Conservation (phyloP, 1,140 invertebrate species). For the Drosophila truncata region DNA sequence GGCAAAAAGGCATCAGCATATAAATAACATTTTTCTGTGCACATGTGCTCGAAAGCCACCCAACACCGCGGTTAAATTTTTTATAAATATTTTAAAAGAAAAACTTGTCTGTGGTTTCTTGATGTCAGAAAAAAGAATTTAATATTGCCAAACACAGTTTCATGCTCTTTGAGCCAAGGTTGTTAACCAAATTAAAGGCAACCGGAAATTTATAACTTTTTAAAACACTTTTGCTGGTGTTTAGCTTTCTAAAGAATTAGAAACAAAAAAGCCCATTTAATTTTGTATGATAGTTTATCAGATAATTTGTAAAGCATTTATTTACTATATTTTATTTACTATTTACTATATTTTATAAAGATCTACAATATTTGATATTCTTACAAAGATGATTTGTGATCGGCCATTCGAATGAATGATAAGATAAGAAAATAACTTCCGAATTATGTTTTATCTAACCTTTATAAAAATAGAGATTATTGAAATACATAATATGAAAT, state of each 20-base stretch:
- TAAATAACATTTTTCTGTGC: slow-evolving; percentile 52
- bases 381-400: too few species aligned
- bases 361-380: too few species aligned
- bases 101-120: background rate
- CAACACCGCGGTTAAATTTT: background rate
- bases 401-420: too few species aligned
- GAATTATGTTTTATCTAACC: background rate
- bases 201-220: background rate
- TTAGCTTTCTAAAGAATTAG: background rate
- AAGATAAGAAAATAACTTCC: background rate
- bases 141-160: background rate
- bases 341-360: too few species aligned
- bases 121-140: slow-evolving; percentile 21
- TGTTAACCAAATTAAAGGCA: background rate
- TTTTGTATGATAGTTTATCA: too few species aligned
- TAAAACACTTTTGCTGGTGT: background rate
- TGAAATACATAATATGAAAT: too few species aligned
- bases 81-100: slow-evolving; percentile 42
- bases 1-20: slow-evolving; percentile 54
- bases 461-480: background rate
- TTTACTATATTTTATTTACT: too few species aligned
- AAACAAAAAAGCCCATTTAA: too few species aligned
- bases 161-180: background rate
- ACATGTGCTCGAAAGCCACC: slow-evolving; percentile 16
- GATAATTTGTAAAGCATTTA: too few species aligned